phyloP scores from a whole-genome alignment of 2,888 invertebrate species.

The Pseudococcus jackbeardsleyi region DNA sequence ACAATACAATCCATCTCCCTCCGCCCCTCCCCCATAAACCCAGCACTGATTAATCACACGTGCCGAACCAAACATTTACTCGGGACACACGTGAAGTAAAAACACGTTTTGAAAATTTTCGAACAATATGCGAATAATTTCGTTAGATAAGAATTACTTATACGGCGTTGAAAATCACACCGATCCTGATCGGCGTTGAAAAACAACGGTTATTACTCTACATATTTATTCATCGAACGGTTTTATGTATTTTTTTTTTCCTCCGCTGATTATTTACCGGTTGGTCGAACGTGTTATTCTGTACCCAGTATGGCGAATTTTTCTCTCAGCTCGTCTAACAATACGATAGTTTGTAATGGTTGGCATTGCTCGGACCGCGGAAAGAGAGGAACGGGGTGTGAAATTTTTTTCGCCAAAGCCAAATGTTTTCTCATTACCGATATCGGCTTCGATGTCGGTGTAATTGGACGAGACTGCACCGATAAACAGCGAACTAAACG shows the following conservation, averaged over 20 bases:
- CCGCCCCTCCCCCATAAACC: no score
- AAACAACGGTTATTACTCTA: conserved; percentile 32
- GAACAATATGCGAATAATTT: neutral
- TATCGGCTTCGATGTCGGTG: neutral
- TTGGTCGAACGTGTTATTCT: neutral
- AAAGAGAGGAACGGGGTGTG: neutral
- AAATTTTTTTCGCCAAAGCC: neutral
- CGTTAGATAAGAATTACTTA: neutral
- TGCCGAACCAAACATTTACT: neutral
- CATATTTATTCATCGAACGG: neutral
- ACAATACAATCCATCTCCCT: neutral
- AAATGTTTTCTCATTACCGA: neutral
- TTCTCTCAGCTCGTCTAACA: neutral
- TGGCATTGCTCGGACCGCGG: neutral
- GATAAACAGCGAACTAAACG: neutral
- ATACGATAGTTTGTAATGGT: neutral
- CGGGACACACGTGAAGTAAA: neutral
- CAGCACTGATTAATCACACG: neutral
- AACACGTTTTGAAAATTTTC: neutral
- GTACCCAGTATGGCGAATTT: neutral
- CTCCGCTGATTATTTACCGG: neutral
- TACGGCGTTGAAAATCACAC: neutral
- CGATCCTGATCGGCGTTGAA: neutral
- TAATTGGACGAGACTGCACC: neutral
- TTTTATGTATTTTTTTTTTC: neutral